Base-by-base conservation (phyloP, 2,888 invertebrate genomes). In the Gortyna flavago region DNA sequence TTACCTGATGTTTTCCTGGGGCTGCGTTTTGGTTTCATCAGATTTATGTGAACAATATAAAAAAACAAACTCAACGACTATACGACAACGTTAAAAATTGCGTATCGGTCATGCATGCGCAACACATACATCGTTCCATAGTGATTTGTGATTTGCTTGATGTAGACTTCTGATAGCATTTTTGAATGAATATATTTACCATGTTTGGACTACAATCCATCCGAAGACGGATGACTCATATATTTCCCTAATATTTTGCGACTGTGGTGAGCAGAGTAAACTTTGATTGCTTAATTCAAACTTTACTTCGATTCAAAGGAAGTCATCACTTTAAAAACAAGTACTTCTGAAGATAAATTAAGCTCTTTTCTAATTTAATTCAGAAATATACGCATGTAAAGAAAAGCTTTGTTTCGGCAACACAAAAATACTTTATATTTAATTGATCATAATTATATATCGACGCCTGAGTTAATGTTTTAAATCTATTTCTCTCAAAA, bases 221-320 rank as follows among this genome's bases (percentile, higher is more conserved):
- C 35, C 29, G 64, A 41, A 72, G 25, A 32, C 2, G 1, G 54
- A 72, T 70, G 54, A 21, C 54, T 21, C 41, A 70, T 61, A 69
- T 71, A 67, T 77, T 79, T 44, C 35, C 13, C 54, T 61, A 70
- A 61, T 68, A 76, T 70, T 80, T 80, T 74, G 68, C 65, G 35
- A 77, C 44, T 54, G 72, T 85, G 80, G 77, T 83, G 80, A 87
- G 38, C 87, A 88, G 85, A 87, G 84, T 87, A 90, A 95, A 95
- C 92, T 95, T 94, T 93, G 93, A 95, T 94, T 93, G 90, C 92
- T 91, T 92, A 90, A 93, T 93, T 92, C 90, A 85, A 92, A 93
- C 92, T 93, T 93, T 88, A 91, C 90, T 90, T 89, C 82, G 85
- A 86, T 88, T 91, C 90, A 92, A 93, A 93, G 89, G 85, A 85